A percentile compares a stretch with the other conserved stretches of the same genome.
Evolutionary conservation across 2,797 vertebrate genomes (phyloP).

Genomic region (Tauraco hartlaubi): DNA sequence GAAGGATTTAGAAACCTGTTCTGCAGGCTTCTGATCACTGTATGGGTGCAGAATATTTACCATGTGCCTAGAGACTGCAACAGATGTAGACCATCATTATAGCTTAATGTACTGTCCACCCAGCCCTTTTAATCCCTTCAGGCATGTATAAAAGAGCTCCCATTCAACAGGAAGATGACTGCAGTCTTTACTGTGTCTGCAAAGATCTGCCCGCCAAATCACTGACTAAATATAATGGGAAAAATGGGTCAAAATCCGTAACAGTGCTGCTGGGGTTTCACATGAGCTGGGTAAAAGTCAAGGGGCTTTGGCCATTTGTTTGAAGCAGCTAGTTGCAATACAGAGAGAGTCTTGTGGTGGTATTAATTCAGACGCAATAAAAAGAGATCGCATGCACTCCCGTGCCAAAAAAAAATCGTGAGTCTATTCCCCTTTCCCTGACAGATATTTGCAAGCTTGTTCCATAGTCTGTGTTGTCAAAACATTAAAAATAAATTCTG

Average conservation of each 20-base stretch:
- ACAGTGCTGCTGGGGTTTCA: neutral
- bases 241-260: accelerated
- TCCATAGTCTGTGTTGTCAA: neutral
- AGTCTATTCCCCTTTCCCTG: neutral
- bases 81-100: neutral
- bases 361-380: neutral
- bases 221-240: neutral
- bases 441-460: neutral
- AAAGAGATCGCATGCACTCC: neutral
- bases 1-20: conserved; percentile 4
- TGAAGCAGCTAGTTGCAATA: neutral
- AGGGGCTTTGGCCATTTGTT: neutral
- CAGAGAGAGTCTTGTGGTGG: neutral
- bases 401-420: neutral
- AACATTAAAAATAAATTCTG: neutral
- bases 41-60: neutral
- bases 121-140: neutral
- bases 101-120: neutral
- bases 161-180: neutral
- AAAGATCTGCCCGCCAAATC: neutral
- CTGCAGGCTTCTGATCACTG: neutral
- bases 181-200: neutral
- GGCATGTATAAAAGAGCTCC: neutral
- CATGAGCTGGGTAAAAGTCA: neutral
- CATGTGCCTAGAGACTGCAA: neutral